These are phyloP conservation scores for Troides oblongomaculatus DNA, from an alignment of 2,888 invertebrate genomes.

Conservation along the genomic window DNA sequence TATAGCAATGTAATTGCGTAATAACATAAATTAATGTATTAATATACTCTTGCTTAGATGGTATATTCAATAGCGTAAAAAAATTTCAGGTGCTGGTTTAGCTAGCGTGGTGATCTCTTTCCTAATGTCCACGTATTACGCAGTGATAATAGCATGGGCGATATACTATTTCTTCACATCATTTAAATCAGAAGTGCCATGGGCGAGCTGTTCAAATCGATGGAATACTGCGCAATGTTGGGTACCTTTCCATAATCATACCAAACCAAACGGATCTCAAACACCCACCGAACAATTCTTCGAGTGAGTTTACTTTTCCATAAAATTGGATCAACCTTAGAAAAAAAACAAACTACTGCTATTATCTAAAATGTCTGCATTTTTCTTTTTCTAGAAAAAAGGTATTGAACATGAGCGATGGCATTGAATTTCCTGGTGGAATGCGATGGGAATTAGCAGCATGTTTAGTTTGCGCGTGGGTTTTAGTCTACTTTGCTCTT, in stretches of 20 bases:
- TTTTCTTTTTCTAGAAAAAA: slow-evolving; percentile 83
- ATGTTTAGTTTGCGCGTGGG: slow-evolving; percentile 94
- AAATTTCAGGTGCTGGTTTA: slow-evolving; percentile 91
- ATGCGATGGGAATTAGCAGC: slow-evolving; percentile 94
- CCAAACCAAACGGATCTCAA: slow-evolving; percentile 85
- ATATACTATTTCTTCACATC: slow-evolving; percentile 96
- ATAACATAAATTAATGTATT: background rate
- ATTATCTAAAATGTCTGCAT: background rate
- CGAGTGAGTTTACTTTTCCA: slow-evolving; percentile 82
- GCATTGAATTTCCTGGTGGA: slow-evolving; percentile 89
- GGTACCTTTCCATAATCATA: slow-evolving; percentile 85
- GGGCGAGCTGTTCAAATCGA: slow-evolving; percentile 91
- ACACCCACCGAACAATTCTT: slow-evolving; percentile 96
- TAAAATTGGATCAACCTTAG: background rate
- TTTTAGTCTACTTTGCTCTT: slow-evolving; percentile 95
- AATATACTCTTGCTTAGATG: slow-evolving; percentile 6
- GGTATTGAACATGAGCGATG: slow-evolving; percentile 90
- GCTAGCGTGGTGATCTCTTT: slow-evolving; percentile 97
- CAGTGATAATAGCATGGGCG: slow-evolving; percentile 96
- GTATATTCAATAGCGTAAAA: slow-evolving; percentile 18
- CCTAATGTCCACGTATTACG: slow-evolving; percentile 96
- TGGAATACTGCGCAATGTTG: slow-evolving; percentile 94
- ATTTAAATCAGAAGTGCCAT: slow-evolving; percentile 92
- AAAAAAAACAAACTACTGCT: background rate
- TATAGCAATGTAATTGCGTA: too few species aligned